phyloP scores from a whole-genome alignment of 2,113 vertebrate species.

The Eupsittula cactorum region DNA sequence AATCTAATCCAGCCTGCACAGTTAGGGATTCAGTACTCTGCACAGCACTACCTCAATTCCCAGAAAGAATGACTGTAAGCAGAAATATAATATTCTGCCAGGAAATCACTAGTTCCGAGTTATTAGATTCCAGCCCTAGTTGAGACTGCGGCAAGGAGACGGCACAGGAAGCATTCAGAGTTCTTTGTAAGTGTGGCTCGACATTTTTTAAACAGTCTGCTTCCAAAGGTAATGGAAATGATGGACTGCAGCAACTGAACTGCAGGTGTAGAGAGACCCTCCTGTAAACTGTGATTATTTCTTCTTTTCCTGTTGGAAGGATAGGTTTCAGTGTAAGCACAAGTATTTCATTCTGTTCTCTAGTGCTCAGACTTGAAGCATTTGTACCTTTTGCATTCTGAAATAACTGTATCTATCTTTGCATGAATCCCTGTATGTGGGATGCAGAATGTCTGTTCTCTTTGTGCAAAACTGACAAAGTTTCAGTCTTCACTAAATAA shows the following conservation, averaged over 20 bases:
- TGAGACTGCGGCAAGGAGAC: slow-evolving; percentile 37
- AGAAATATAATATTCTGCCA: slow-evolving; percentile 63
- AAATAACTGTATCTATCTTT: background rate
- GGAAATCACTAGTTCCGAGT: slow-evolving; percentile 57
- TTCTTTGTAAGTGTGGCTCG: background rate
- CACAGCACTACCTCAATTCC: slow-evolving; percentile 33
- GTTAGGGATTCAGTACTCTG: background rate
- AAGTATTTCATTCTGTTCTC: background rate
- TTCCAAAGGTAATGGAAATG: slow-evolving; percentile 19
- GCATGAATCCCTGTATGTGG: background rate
- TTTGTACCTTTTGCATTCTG: background rate
- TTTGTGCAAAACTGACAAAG: background rate
- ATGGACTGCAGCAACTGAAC: slow-evolving; percentile 2
- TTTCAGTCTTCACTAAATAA: background rate
- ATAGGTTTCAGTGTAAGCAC: background rate
- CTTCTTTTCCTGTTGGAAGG: background rate
- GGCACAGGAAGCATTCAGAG: slow-evolving; percentile 35
- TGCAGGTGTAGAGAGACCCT: slow-evolving; percentile 15
- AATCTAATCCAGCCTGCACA: slow-evolving; percentile 31
- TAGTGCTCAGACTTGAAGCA: background rate
- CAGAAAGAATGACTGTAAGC: slow-evolving; percentile 51
- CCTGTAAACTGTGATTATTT: background rate
- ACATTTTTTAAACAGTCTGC: slow-evolving; percentile 11
- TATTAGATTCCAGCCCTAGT: slow-evolving; percentile 42
- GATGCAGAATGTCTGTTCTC: background rate